Evolutionary conservation across 2,888 invertebrate genomes (phyloP).

Genomic region (Anthrax anthrax): DNA sequence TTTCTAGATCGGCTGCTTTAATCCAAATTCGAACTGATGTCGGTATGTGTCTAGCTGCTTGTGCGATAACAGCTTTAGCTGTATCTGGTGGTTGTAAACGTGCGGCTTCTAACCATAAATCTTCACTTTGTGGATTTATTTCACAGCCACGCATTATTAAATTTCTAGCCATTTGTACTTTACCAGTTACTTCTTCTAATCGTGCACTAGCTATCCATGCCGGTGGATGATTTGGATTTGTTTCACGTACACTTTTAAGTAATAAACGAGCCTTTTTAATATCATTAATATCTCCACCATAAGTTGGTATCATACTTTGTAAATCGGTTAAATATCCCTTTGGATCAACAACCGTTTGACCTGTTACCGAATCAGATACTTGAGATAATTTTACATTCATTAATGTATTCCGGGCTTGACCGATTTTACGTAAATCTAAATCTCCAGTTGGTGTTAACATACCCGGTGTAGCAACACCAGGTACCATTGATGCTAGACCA

Average conservation of each 20-base stretch:
- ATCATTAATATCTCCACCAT: conserved; percentile 95
- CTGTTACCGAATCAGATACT: conserved; percentile 95
- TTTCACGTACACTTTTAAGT: conserved; percentile 89
- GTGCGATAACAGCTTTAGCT: conserved; percentile 89
- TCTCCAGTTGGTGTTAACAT: conserved; percentile 81
- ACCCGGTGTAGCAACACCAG: conserved; percentile 73
- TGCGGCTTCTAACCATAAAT: conserved; percentile 96
- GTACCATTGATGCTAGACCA: conserved; percentile 76
- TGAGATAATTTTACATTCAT: conserved; percentile 99
- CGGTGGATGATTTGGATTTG: conserved; percentile 98
- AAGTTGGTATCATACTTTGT: conserved; percentile 97
- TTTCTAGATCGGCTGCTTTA: conserved; percentile 91
- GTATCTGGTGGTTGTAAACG: conserved; percentile 85
- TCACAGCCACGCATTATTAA: conserved; percentile 98
- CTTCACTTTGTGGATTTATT: conserved; percentile 92
- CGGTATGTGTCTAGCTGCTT: conserved; percentile 89
- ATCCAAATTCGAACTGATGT: conserved; percentile 96
- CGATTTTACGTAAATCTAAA: conserved; percentile 94
- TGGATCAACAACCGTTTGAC: conserved; percentile 98
- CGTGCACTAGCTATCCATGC: conserved; percentile 99
- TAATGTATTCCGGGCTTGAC: conserved; percentile 94
- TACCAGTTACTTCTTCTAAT: conserved; percentile 93
- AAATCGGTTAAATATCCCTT: conserved; percentile 99
- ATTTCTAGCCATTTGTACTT: conserved; percentile 87
- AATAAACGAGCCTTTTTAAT: conserved; percentile 92